Percentiles rank a stretch among this genome's conserved stretches.
Evolutionary conservation across 2,797 vertebrate species (phyloP).

Genomic region (Mareca penelope): DNA sequence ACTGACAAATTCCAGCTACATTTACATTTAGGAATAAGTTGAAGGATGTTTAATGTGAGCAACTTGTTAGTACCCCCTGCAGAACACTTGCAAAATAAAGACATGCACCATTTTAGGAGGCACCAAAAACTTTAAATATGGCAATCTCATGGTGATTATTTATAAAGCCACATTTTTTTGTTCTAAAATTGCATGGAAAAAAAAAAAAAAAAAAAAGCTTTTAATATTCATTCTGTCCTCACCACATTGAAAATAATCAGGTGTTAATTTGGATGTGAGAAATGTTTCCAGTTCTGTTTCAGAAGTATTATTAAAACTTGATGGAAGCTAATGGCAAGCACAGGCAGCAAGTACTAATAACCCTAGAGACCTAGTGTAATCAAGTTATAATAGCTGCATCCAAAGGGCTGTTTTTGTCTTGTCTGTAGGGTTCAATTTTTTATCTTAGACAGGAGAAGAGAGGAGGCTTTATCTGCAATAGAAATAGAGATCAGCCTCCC

Average conservation of each 20-base stretch:
- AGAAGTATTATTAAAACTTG: slow-evolving; percentile 37
- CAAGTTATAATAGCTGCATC: slow-evolving; percentile 15
- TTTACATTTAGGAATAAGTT: not conserved
- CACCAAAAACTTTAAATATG: not conserved
- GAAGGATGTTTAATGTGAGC: not conserved
- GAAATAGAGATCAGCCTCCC: not conserved
- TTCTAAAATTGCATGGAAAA: not conserved
- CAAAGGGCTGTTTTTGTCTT: slow-evolving; percentile 14
- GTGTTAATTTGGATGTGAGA: slow-evolving; percentile 9
- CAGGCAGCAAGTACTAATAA: slow-evolving; percentile 32
- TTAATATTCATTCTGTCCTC: not conserved
- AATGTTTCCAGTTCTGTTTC: slow-evolving; percentile 33
- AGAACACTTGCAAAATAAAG: not conserved
- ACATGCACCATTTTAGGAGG: not conserved
- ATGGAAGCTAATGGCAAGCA: slow-evolving; percentile 37
- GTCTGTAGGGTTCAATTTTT: slow-evolving; percentile 30
- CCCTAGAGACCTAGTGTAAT: slow-evolving; percentile 12
- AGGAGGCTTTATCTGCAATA: not conserved
- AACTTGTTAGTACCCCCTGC: not conserved
- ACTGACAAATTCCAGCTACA: not conserved
- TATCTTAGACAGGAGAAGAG: not conserved
- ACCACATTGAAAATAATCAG: slow-evolving; percentile 16
- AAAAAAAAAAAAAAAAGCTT: not conserved
- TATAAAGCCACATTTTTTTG: not conserved
- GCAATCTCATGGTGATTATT: not conserved